phyloP scores from a whole-genome alignment of 2,888 invertebrate species.

The Heterodera filipjevi region DNA sequence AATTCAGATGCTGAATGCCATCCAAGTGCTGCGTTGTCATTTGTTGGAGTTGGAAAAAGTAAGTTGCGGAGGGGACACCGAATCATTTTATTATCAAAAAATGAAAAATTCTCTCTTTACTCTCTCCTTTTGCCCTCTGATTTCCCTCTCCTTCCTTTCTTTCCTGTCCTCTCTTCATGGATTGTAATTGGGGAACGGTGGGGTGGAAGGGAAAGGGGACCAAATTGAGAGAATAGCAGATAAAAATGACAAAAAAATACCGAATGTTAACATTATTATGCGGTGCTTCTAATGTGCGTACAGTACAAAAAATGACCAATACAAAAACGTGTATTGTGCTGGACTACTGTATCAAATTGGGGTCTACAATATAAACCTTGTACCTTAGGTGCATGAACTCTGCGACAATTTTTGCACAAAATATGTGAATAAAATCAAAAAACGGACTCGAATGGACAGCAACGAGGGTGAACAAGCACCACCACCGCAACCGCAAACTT shows the following conservation, averaged over 20 bases:
- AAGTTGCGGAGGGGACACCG: constrained; percentile 68
- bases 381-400: constrained; percentile 92
- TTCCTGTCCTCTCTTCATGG: too few species aligned
- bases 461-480: constrained; percentile 87
- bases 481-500: constrained; percentile 41
- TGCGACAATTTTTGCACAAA: constrained; percentile 99
- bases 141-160: too few species aligned
- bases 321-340: background rate
- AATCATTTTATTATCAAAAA: too few species aligned
- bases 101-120: background rate
- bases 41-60: constrained; percentile 99
- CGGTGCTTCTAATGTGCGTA: too few species aligned
- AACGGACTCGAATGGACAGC: constrained; percentile 99
- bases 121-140: background rate
- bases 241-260: too few species aligned
- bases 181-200: too few species aligned
- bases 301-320: background rate
- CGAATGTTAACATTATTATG: too few species aligned
- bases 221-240: too few species aligned
- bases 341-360: too few species aligned
- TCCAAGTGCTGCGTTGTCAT: constrained; percentile 99
- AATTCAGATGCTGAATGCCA: constrained; percentile 98
- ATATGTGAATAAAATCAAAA: constrained; percentile 99
- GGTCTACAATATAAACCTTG: too few species aligned
- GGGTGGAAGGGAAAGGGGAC: too few species aligned